Conservation (phyloP, 2,113 vertebrate species). For the Macquaria ambigua region DNA sequence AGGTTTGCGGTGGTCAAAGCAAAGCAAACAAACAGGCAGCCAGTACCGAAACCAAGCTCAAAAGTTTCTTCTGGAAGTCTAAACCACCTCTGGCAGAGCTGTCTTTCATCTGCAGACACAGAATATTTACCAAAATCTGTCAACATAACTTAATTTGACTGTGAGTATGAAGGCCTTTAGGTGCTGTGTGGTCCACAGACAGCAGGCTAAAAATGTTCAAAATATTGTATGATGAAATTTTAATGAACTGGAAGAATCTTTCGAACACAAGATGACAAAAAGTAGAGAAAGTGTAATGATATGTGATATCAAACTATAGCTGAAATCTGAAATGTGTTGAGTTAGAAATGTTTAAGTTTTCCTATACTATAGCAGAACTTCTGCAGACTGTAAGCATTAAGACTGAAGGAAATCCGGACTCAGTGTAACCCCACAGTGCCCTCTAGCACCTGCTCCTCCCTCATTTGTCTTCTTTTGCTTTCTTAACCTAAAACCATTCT, state of each 20-base stretch:
- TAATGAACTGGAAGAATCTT: not conserved
- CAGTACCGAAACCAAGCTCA: not conserved
- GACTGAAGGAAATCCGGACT: too few species aligned
- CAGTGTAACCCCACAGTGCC: not conserved
- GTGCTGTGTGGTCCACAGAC: not conserved
- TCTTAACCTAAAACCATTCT: not conserved
- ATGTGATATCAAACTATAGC: not conserved
- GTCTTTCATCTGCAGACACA: conserved; percentile 15
- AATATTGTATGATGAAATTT: not conserved
- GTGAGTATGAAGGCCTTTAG: not conserved
- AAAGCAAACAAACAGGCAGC: conserved; percentile 21
- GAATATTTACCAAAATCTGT: not conserved
- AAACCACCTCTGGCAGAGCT: not conserved
- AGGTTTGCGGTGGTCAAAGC: conserved; percentile 4
- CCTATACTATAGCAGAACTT: too few species aligned
- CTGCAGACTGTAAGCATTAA: not conserved
- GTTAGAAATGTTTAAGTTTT: not conserved
- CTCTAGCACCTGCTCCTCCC: not conserved
- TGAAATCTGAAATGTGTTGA: not conserved
- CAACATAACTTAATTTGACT: not conserved
- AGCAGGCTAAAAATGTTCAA: not conserved
- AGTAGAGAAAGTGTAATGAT: too few species aligned
- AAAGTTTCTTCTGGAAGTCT: not conserved
- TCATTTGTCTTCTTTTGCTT: not conserved
- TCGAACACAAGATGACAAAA: not conserved